These are phyloP conservation scores for Desmophyllum pertusum DNA, from an alignment of 92 coral and sea anemone genomes.

Conservation along the genomic window DNA sequence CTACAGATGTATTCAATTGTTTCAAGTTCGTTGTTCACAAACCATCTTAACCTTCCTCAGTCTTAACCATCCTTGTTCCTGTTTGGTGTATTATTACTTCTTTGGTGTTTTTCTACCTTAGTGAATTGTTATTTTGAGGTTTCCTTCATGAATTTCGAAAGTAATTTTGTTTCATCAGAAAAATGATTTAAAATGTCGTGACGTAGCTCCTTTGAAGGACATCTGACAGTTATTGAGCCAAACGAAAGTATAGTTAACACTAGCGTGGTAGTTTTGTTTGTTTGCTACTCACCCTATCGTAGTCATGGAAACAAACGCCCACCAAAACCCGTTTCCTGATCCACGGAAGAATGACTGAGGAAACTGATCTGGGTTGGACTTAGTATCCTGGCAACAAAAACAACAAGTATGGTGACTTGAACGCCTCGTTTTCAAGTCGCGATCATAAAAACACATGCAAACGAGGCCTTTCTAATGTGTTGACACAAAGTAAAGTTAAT, in stretches of 20 bases:
- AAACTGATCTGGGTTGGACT: slow-evolving; percentile 66
- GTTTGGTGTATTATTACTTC: too few relatives aligned
- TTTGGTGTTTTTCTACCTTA: too few relatives aligned
- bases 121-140: too few relatives aligned
- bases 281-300: slow-evolving; percentile 87
- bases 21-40: too few relatives aligned
- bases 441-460: neutral
- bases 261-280: neutral
- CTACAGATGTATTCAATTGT: too few relatives aligned
- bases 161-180: too few relatives aligned
- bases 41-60: too few relatives aligned
- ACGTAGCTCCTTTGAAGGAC: neutral
- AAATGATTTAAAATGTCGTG: too few relatives aligned
- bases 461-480: neutral
- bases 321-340: slow-evolving; percentile 83
- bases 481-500: too few relatives aligned
- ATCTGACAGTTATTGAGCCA: neutral
- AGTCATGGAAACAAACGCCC: slow-evolving; percentile 84
- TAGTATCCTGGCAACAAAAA: slow-evolving; percentile 49
- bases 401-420: neutral
- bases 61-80: too few relatives aligned
- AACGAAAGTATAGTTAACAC: neutral
- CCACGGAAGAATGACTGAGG: slow-evolving; percentile 71
- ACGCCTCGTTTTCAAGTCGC: neutral
- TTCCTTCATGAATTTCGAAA: too few relatives aligned